Base-by-base conservation (phyloP, 2,888 invertebrate species). In the Drosophila merina region DNA sequence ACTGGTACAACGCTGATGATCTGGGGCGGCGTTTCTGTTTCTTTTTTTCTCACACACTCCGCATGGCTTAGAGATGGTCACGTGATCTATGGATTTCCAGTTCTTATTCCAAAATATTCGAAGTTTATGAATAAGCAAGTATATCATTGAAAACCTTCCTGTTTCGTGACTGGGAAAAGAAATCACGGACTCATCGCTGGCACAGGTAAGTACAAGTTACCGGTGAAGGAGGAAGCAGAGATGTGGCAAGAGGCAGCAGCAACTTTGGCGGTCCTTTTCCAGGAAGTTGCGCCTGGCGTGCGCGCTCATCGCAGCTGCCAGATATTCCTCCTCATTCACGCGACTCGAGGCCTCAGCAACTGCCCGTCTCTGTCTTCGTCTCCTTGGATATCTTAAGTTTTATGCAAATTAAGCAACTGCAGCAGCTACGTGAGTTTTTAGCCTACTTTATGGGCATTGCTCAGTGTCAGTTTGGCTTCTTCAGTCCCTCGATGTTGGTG, bases 221-320 rank as follows among this genome's bases (percentile, higher is more conserved):
- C 26, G 26, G 47, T 50, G 14, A n/a, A 36, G 26, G 50, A 66
- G 67, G 57, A 66, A 67, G 56, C 66, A 48, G 44, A 45, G 63
- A 62, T 63, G 50, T 59, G 51, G 55, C 49, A 54, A 64, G 58
- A 20, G 20, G 49, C 42, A 42, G 76, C 81, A 75, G 67, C 86
- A 81, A 87, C 86, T 79, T 86, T 86, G 86, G 86, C 88, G 88
- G 84, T 86, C 86, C 86, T 77, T 84, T 86, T 86, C 86, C 88
- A 76, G 84, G 88, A 86, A 86, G 78, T 86, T 82, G 88, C 83
- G 86, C 81, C 82, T 77, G 81, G 83, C 81, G 87, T 83, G 83
- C 77, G 78, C 80, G 79, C 76, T 55, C 57, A 57, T 51, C 56
- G 73, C 75, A 75, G 72, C 75, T 75, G 72, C 72, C 75, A 63